Conservation (phyloP, 2,888 invertebrate genomes). For the Leptarthrus brevirostris region DNA sequence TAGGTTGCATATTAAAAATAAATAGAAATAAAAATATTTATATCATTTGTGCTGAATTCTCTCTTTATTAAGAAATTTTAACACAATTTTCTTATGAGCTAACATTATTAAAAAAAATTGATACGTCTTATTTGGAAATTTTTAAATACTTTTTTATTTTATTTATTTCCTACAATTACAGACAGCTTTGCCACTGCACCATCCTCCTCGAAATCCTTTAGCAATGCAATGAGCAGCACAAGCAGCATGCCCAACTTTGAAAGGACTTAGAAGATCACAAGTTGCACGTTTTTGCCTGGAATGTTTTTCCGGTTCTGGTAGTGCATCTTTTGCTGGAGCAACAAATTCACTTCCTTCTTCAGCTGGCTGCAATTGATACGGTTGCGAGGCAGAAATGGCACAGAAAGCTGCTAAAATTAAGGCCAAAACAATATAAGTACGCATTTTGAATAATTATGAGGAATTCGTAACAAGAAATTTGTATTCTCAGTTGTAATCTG, state of each 20-base stretch:
- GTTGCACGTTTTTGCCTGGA: slow-evolving; percentile 60
- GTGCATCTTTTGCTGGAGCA: not conserved
- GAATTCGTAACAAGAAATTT: not conserved
- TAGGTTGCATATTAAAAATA: no score
- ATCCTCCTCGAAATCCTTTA: slow-evolving; percentile 59
- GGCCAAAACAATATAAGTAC: not conserved
- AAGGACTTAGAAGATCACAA: slow-evolving; percentile 60
- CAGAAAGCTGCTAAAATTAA: not conserved
- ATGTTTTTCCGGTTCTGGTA: slow-evolving; percentile 13
- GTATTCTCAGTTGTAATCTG: no score
- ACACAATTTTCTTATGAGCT: no score
- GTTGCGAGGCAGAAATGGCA: not conserved
- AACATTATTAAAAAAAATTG: no score
- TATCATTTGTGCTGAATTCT: no score
- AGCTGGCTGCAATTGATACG: not conserved
- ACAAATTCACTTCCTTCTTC: not conserved
- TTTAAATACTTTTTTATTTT: no score
- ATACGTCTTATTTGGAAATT: no score
- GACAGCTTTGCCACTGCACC: slow-evolving; percentile 59
- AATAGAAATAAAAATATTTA: no score
- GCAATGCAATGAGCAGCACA: slow-evolving; percentile 62
- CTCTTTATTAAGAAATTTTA: no score
- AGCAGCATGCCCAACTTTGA: slow-evolving; percentile 60
- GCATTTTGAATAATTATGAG: slow-evolving; percentile 4
- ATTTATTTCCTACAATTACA: slow-evolving; percentile 58